Conservation (phyloP, 2,113 vertebrate species). For the Lutjanus erythropterus region DNA sequence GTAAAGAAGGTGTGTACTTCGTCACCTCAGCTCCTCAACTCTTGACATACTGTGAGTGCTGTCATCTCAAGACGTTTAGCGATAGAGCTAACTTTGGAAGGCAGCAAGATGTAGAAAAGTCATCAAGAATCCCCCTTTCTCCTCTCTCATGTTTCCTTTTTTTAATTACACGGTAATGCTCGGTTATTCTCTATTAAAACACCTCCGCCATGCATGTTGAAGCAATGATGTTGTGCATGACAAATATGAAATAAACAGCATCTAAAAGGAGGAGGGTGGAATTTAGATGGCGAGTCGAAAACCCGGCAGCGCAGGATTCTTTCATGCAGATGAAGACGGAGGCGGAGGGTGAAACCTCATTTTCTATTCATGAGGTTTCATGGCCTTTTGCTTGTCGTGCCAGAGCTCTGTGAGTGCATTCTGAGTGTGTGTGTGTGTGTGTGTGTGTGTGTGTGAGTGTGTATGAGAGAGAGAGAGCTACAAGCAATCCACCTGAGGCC, state of each 20-base stretch:
- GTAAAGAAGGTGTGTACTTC: too few species aligned
- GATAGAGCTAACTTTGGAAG: not conserved
- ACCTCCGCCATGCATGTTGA: slow-evolving; percentile 22
- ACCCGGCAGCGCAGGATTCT: slow-evolving; percentile 32
- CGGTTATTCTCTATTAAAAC: slow-evolving; percentile 29
- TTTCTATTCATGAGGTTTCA: slow-evolving; percentile 76
- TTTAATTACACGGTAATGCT: slow-evolving; percentile 5
- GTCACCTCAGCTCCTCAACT: not conserved
- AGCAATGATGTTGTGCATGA: slow-evolving; percentile 37
- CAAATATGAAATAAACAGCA: slow-evolving; percentile 54
- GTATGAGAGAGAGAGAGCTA: slow-evolving; percentile 1
- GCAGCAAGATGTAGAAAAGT: not conserved
- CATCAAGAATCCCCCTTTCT: not conserved
- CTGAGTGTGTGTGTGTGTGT: slow-evolving; percentile 13
- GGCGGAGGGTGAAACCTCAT: slow-evolving; percentile 62
- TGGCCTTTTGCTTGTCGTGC: slow-evolving; percentile 70
- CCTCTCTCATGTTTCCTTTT: not conserved
- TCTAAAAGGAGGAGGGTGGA: slow-evolving; percentile 14
- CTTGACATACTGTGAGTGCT: not conserved
- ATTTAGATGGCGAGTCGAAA: slow-evolving; percentile 37
- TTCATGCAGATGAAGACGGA: slow-evolving; percentile 70
- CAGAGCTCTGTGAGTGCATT: slow-evolving; percentile 18
- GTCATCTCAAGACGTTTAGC: not conserved
- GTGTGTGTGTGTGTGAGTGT: slow-evolving; percentile 27
- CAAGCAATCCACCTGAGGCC: slow-evolving; percentile 58